These are phyloP conservation scores for Anolis carolinensis DNA, from an alignment of 2,113 vertebrate genomes.

Conservation along the genomic window DNA sequence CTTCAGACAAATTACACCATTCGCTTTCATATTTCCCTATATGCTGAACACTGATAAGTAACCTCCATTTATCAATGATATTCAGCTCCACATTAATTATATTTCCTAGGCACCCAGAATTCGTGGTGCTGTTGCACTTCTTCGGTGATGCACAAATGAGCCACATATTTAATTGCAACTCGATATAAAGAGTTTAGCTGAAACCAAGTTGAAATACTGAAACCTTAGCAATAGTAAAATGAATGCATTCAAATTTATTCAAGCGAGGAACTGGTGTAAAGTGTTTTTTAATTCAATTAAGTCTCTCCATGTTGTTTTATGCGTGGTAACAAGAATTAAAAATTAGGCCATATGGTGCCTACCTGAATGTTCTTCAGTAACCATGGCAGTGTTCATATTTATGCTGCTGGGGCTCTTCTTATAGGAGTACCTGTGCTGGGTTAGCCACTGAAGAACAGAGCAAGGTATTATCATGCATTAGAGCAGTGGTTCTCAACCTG, in stretches of 20 bases:
- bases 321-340: slow-evolving; percentile 54
- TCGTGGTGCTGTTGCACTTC: slow-evolving; percentile 23
- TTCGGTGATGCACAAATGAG: slow-evolving; percentile 52
- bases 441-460: no score
- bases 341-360: slow-evolving; percentile 46
- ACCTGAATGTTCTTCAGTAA: slow-evolving; percentile 30
- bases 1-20: slow-evolving; percentile 61
- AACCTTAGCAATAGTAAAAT: slow-evolving; percentile 35
- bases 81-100: slow-evolving; percentile 61
- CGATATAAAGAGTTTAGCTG: slow-evolving; percentile 30
- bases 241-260: slow-evolving; percentile 60
- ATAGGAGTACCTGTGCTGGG: no score
- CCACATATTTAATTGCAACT: slow-evolving; percentile 32
- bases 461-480: no score
- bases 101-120: slow-evolving; percentile 48
- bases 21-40: slow-evolving; percentile 61
- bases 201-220: slow-evolving; percentile 51
- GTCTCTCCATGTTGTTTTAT: slow-evolving; percentile 39
- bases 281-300: slow-evolving; percentile 49
- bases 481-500: no score
- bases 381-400: no score
- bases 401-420: no score
- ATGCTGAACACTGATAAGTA: slow-evolving; percentile 66
- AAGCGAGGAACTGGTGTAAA: not conserved
- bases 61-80: slow-evolving; percentile 68